These are phyloP conservation scores for Sciurus carolinensis DNA, from an alignment of 2,797 vertebrate genomes.

Conservation along the genomic window DNA sequence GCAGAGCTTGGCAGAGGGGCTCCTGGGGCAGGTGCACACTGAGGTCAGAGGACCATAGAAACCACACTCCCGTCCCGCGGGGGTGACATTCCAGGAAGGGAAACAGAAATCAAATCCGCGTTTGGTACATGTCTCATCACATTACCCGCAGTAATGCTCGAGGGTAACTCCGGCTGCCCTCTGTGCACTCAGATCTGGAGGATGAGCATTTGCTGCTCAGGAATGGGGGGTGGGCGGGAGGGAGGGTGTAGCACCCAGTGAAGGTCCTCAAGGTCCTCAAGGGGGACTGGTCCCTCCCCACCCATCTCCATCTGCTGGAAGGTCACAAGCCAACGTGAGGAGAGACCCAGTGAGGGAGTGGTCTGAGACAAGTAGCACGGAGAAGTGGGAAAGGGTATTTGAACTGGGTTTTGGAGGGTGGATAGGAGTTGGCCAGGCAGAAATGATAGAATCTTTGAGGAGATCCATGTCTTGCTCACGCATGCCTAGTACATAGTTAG, in stretches of 20 bases:
- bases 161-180: not conserved
- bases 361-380: not conserved
- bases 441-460: not conserved
- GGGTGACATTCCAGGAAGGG: constrained; percentile 20
- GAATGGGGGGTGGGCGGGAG: too few species aligned
- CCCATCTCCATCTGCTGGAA: not conserved
- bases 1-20: not conserved
- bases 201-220: too few species aligned
- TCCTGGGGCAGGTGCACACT: not conserved
- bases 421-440: constrained; percentile 46
- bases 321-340: not conserved
- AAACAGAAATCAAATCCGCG: constrained; percentile 18
- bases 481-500: not conserved
- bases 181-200: not conserved
- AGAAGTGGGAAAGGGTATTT: not conserved
- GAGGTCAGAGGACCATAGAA: not conserved
- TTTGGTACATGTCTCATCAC: not conserved
- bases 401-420: constrained; percentile 34
- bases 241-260: not conserved
- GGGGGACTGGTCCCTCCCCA: too few species aligned
- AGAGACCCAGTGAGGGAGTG: not conserved
- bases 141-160: not conserved
- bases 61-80: not conserved
- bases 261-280: not conserved
- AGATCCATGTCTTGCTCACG: not conserved